Conservation (phyloP, 2,797 vertebrate species). For the Chaunax sp. region DNA sequence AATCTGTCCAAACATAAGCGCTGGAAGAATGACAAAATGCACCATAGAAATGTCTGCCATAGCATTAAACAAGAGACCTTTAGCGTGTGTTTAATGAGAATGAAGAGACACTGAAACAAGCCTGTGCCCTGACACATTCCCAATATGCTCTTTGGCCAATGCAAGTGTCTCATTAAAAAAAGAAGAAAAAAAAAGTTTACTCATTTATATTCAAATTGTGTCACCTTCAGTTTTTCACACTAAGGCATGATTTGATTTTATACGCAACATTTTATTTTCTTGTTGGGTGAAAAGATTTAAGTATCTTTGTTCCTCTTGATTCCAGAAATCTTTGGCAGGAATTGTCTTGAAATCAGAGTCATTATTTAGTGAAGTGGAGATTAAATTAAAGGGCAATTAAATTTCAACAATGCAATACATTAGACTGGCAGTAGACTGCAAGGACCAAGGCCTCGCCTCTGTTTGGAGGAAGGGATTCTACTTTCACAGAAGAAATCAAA, state of each 20-base stretch:
- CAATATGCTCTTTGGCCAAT: conserved; percentile 16
- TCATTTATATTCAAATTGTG: conserved; percentile 16
- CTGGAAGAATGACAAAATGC: conserved; percentile 46
- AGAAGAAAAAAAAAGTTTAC: no score
- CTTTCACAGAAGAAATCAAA: no score
- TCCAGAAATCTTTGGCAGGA: not conserved
- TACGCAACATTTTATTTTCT: not conserved
- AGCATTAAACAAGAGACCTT: conserved; percentile 45
- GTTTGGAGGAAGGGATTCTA: no score
- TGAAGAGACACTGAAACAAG: not conserved
- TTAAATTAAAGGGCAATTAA: not conserved
- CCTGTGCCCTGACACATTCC: not conserved
- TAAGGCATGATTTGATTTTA: not conserved
- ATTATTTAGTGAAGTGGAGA: not conserved
- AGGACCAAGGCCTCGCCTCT: no score
- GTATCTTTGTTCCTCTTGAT: not conserved
- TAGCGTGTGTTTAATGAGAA: conserved; percentile 37
- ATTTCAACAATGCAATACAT: not conserved
- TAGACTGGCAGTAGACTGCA: no score
- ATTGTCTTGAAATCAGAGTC: not conserved
- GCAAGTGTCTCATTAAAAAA: conserved; percentile 22
- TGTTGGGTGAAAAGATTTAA: not conserved
- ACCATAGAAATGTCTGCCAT: conserved; percentile 17
- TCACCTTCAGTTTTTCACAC: not conserved
- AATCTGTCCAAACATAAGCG: conserved; percentile 60